These are phyloP conservation scores for Boloria selene DNA, from an alignment of 2,888 invertebrate genomes.

Conservation along the genomic window DNA sequence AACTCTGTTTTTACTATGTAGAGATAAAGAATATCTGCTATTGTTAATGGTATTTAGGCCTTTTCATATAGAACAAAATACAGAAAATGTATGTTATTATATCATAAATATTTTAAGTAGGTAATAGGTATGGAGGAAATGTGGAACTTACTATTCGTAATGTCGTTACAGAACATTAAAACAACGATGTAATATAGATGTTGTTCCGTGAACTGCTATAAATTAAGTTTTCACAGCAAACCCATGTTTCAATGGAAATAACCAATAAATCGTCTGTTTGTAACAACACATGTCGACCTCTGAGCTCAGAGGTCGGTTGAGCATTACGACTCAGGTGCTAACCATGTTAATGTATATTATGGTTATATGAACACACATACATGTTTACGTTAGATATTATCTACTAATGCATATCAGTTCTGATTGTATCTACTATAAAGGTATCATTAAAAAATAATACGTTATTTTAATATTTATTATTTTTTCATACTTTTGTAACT, in stretches of 20 bases:
- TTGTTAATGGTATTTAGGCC: neutral
- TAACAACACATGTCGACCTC: constrained; percentile 33
- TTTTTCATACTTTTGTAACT: too few species aligned
- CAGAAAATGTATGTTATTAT: too few species aligned
- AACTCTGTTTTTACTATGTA: too few species aligned
- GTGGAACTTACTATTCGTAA: neutral
- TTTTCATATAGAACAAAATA: too few species aligned
- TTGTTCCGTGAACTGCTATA: constrained; percentile 1
- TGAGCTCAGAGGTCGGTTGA: constrained; percentile 33
- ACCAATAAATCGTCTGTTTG: constrained; percentile 26
- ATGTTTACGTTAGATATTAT: constrained; percentile 26
- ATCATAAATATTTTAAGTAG: too few species aligned
- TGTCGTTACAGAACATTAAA: neutral
- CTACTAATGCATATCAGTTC: constrained; percentile 17
- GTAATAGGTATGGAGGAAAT: too few species aligned
- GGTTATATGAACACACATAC: constrained; percentile 28
- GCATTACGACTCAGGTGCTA: constrained; percentile 40
- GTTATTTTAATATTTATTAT: too few species aligned
- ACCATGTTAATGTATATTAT: constrained; percentile 40
- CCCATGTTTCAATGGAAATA: constrained; percentile 20
- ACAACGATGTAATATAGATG: constrained; percentile 14
- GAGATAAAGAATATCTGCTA: too few species aligned
- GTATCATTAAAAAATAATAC: too few species aligned
- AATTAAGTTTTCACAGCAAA: constrained; percentile 7
- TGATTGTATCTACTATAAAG: neutral